Conservation (phyloP, 2,888 invertebrate genomes). For the Lasioglossum lativentre region DNA sequence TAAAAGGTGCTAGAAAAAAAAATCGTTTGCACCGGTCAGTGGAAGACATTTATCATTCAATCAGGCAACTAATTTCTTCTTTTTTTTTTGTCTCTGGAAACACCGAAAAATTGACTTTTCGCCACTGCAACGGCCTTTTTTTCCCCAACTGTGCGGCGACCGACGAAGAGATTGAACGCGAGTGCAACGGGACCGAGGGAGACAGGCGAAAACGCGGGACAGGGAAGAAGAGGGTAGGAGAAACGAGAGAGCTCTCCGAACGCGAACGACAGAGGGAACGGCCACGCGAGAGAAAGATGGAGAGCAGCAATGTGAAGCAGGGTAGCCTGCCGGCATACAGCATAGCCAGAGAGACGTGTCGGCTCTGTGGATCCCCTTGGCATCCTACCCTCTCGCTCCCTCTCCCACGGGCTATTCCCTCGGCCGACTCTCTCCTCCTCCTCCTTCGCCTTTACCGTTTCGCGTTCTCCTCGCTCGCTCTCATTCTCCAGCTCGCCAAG, state of each 20-base stretch:
- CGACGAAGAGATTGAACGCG: slow-evolving; percentile 44
- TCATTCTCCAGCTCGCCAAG: slow-evolving; percentile 68
- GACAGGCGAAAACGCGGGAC: slow-evolving; percentile 44
- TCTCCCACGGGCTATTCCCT: slow-evolving; percentile 18
- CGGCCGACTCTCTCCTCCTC: slow-evolving; percentile 29
- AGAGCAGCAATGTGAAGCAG: slow-evolving; percentile 73
- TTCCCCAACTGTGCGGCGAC: too few relatives aligned
- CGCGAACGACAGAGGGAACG: slow-evolving; percentile 73
- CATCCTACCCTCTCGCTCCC: slow-evolving; percentile 39
- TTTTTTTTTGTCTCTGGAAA: too few relatives aligned
- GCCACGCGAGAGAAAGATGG: slow-evolving; percentile 59
- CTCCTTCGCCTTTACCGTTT: slow-evolving; percentile 45
- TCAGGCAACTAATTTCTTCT: too few relatives aligned
- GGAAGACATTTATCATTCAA: too few relatives aligned
- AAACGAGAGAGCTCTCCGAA: slow-evolving; percentile 59
- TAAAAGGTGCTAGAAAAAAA: too few relatives aligned
- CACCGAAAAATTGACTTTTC: too few relatives aligned
- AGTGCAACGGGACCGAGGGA: slow-evolving; percentile 48
- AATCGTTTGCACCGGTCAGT: too few relatives aligned
- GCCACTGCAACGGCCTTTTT: too few relatives aligned
- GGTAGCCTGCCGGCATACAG: slow-evolving; percentile 77
- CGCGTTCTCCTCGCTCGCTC: slow-evolving; percentile 53
- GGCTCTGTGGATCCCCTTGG: slow-evolving; percentile 72
- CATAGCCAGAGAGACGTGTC: slow-evolving; percentile 81
- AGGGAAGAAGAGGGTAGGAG: slow-evolving; percentile 45